Base-by-base conservation (phyloP, 2,888 invertebrate species). In the Spodoptera littoralis region DNA sequence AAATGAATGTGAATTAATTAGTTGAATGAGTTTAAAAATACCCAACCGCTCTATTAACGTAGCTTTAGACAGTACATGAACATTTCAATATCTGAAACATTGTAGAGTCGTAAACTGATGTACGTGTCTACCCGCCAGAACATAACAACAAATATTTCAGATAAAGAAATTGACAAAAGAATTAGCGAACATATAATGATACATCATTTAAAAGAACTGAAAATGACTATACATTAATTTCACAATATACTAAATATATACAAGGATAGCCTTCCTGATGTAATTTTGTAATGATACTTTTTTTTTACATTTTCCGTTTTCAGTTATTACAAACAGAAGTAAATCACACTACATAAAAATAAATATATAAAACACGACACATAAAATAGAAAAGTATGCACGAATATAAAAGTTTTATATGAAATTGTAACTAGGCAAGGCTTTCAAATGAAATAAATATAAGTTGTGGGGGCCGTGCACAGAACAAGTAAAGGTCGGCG, bases 331-430 rank as follows among this genome's bases (percentile, higher is more conserved):
- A 92, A 93, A 93, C 90, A 89, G 90, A 92, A 91, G 88, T 92
- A 91, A 91, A 92, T 85, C 91, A 92, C 93, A 91, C 93, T 93
- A 93, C 91, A 91, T 89, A 91, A 90, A 89, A 88, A 88, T 89
- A 88, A 87, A 92, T 87, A 91, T 91, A 92, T 87, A 90, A 90
- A 93, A 93, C 91, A 93, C 91, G 92, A 92, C 92, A 92, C 88
- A 85, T 86, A 90, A 89, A 85, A 79, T 90, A 91, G 90, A 89
- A 91, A 92, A 88, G 85, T 86, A 86, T 88, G 88, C 88, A 88
- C 77, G 85, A 87, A 86, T 86, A 87, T 85, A 85, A 81, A 84
- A 86, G 73, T 78, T 80, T 79, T 65, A 80, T 82, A 89, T 87
- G 90, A 90, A 88, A 90, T 83, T 88, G 87, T 91, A 88, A 88